Percentiles rank a stretch among this genome's conserved stretches.
Evolutionary conservation across 2,797 vertebrate species (phyloP).

Genomic region (Lates japonicus): DNA sequence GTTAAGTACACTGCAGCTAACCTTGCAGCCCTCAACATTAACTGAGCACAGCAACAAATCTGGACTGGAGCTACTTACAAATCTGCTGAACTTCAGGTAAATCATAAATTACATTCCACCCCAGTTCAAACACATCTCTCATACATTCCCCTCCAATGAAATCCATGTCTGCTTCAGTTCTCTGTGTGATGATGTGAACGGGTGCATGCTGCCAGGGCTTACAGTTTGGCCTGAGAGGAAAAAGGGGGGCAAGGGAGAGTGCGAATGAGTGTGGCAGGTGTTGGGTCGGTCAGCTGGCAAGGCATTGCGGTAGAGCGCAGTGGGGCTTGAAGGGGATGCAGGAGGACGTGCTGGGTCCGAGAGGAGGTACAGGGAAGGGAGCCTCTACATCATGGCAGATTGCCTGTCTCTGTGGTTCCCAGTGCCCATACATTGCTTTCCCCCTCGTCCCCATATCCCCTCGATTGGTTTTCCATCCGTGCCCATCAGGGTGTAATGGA

Average conservation of each 20-base stretch:
- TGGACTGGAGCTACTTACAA: slow-evolving; percentile 8
- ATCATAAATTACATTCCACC: slow-evolving; percentile 36
- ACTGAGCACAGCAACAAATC: slow-evolving; percentile 31
- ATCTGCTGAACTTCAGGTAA: slow-evolving; percentile 47
- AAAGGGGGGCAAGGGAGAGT: slow-evolving; percentile 1
- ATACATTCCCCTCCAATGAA: slow-evolving; percentile 26
- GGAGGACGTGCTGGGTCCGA: slow-evolving; percentile 72
- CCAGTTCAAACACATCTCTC: slow-evolving; percentile 26
- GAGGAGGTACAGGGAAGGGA: slow-evolving; percentile 56
- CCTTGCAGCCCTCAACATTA: slow-evolving; percentile 33
- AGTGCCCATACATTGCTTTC: slow-evolving; percentile 70
- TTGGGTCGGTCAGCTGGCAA: slow-evolving; percentile 53
- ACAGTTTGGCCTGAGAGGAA: slow-evolving; percentile 9
- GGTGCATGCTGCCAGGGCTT: slow-evolving; percentile 17
- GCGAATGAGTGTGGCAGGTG: slow-evolving; percentile 54
- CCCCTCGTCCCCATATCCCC: slow-evolving; percentile 65
- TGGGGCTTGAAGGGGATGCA: slow-evolving; percentile 83
- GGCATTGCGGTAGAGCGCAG: slow-evolving; percentile 56
- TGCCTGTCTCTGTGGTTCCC: slow-evolving; percentile 81
- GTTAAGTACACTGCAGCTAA: slow-evolving; percentile 50
- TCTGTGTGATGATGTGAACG: slow-evolving; percentile 30
- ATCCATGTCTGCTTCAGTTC: slow-evolving; percentile 43
- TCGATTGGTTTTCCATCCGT: slow-evolving; percentile 83
- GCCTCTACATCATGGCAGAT: slow-evolving; percentile 87
- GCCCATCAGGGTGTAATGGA: slow-evolving; percentile 82